Conservation (phyloP, 1,140 invertebrate species). For the Thaumatotibia leucotreta region DNA sequence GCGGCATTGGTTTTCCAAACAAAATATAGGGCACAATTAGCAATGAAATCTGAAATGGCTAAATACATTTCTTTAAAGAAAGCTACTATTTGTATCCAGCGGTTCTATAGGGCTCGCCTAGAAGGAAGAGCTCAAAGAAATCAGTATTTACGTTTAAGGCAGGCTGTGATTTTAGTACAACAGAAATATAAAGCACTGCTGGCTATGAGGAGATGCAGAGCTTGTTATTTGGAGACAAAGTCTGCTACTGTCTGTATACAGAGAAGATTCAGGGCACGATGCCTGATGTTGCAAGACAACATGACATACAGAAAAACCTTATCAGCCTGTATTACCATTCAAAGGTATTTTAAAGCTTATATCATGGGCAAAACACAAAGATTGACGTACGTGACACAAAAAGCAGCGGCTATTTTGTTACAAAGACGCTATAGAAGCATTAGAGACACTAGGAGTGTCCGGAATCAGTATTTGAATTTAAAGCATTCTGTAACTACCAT, state of each 20-base stretch:
- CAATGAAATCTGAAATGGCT: slow-evolving; percentile 21
- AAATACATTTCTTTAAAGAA: slow-evolving; percentile 17
- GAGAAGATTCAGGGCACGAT: slow-evolving; percentile 41
- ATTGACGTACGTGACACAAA: slow-evolving; percentile 43
- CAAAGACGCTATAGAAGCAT: slow-evolving; percentile 55
- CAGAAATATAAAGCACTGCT: slow-evolving; percentile 34
- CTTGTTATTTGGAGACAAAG: slow-evolving; percentile 29
- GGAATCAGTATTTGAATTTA: slow-evolving; percentile 43
- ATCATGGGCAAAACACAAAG: slow-evolving; percentile 41
- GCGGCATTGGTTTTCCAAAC: slow-evolving; percentile 26
- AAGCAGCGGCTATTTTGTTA: slow-evolving; percentile 37
- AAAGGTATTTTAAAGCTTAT: slow-evolving; percentile 49
- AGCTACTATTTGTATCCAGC: slow-evolving; percentile 34
- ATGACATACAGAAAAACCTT: slow-evolving; percentile 29
- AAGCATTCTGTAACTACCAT: slow-evolving; percentile 23
- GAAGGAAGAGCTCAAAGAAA: slow-evolving; percentile 24
- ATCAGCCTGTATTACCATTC: slow-evolving; percentile 46
- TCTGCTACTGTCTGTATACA: slow-evolving; percentile 35
- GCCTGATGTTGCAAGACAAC: slow-evolving; percentile 33
- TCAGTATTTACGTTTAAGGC: slow-evolving; percentile 31
- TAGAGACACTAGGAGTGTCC: slow-evolving; percentile 34
- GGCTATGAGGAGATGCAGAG: slow-evolving; percentile 35
- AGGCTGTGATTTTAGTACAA: slow-evolving; percentile 28
- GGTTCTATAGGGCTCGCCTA: slow-evolving; percentile 31
- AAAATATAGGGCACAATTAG: slow-evolving; percentile 35